Evolutionary conservation across 2,113 vertebrate species (phyloP).

Genomic region (Oryzias javanicus): DNA sequence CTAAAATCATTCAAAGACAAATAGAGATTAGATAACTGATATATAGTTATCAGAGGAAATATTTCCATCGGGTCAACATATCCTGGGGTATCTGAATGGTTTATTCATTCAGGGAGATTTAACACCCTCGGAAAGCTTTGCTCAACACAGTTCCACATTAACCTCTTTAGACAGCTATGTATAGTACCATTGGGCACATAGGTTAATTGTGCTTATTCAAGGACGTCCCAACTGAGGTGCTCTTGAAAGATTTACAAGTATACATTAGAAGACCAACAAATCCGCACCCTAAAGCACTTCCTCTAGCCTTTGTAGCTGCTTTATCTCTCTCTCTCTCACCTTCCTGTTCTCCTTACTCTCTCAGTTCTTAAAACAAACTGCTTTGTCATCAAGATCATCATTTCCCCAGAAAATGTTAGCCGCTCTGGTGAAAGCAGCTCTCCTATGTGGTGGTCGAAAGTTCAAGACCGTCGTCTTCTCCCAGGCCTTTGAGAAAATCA

Average conservation of each 20-base stretch:
- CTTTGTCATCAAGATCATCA: conserved; percentile 46
- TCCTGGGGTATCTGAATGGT: conserved; percentile 59
- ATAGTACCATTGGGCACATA: conserved; percentile 34
- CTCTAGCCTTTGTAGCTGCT: conserved; percentile 10
- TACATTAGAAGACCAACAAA: conserved; percentile 28
- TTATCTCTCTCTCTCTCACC: conserved; percentile 2
- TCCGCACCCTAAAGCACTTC: not conserved
- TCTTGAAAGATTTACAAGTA: conserved; percentile 28
- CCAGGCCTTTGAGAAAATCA: conserved; percentile 41
- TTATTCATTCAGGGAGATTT: conserved; percentile 47
- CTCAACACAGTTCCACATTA: conserved; percentile 9
- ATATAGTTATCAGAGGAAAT: conserved; percentile 7
- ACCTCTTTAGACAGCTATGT: conserved; percentile 45
- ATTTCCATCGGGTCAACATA: conserved; percentile 30
- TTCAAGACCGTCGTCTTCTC: conserved; percentile 35
- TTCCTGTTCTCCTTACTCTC: conserved; percentile 3
- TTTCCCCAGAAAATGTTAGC: conserved; percentile 44
- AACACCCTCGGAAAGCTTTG: conserved; percentile 28
- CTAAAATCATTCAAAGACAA: conserved; percentile 5
- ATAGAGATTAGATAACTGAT: conserved; percentile 1
- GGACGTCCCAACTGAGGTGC: conserved; percentile 31
- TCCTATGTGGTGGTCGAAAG: conserved; percentile 28
- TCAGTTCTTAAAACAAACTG: conserved; percentile 46
- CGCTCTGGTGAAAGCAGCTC: conserved; percentile 52
- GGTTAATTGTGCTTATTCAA: conserved; percentile 65